Evolutionary conservation across 2,113 vertebrate species (phyloP), one percentile per base, ranked within the genome.

Genomic region (Halichoeres trimaculatus): DNA sequence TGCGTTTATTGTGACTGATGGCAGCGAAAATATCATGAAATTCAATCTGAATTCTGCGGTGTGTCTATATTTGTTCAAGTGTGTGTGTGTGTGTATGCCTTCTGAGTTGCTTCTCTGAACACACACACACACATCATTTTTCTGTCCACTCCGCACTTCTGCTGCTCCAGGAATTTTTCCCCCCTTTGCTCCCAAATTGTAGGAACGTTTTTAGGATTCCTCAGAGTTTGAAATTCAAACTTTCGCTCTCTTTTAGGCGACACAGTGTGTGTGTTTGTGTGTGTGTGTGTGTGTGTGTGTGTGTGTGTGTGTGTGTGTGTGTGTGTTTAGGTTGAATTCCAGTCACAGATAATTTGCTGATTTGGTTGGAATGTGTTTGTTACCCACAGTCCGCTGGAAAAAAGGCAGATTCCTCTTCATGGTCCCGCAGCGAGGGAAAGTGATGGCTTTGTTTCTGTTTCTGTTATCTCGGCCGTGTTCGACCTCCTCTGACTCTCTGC

Each of bases 151-250:
- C 78, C 0, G 83, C 88, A 88, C 67, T 85, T 86, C 59, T 79
- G 76, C 63, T 6, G 45, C 76, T 84, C 64, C 78, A 78, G 85
- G 79, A 82, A 62, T 81, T 40, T 34, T 10, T 10, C 38, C 62
- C 47, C 69, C 30, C 30, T 30, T 35, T 35, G 54, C 76, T 83
- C 76, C 45, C 5, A 63, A 85, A 74, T 81, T 11, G 68, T 88
- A 59, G 67, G 82, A 89, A 87, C 61, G 67, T 89, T 89, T 87
- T 88, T 85, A 61, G 82, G 83, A 89, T 91, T 91, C 86, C 51
- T 75, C 35, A 62, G 30, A 4, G 80, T 70, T 81, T 84, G 65
- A 78, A 81, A 89, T 87, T 85, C 78, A 64, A 87, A 69, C 67
- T 54, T 51, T 76, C 0, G 5, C 60, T 79, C 51, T 71, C 72